phyloP scores from a whole-genome alignment of 2,888 invertebrate species.

The Drepana falcataria region DNA sequence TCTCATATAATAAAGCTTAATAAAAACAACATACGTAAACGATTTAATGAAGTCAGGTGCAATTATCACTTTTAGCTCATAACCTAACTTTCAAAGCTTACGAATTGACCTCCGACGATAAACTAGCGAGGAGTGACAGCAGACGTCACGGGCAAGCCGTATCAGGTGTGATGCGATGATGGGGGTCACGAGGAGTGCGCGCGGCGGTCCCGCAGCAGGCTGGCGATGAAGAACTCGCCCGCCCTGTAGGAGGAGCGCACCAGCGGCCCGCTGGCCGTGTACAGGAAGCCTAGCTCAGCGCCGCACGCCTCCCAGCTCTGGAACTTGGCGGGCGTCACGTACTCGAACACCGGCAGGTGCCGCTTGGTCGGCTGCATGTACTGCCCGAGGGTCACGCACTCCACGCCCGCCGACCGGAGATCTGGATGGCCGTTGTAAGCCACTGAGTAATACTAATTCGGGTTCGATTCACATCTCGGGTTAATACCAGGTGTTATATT shows the following conservation, averaged over 20 bases:
- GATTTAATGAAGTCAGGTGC: too few species aligned
- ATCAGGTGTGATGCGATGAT: not conserved
- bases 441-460: not conserved
- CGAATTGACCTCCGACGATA: too few species aligned
- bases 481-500: too few species aligned
- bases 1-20: too few species aligned
- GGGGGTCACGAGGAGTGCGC: slow-evolving; percentile 51
- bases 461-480: not conserved
- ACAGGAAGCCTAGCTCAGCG: slow-evolving; percentile 92
- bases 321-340: slow-evolving; percentile 97
- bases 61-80: too few species aligned
- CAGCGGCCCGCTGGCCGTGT: slow-evolving; percentile 98
- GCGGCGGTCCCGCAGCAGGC: slow-evolving; percentile 83
- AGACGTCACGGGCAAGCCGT: too few species aligned
- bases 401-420: slow-evolving; percentile 88
- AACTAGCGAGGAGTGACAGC: too few species aligned
- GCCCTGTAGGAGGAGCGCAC: slow-evolving; percentile 98
- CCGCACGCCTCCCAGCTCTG: slow-evolving; percentile 91
- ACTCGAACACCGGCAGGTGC: slow-evolving; percentile 96
- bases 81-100: too few species aligned
- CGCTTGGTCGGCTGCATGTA: slow-evolving; percentile 99
- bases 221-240: slow-evolving; percentile 95
- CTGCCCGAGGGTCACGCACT: slow-evolving; percentile 97
- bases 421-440: slow-evolving; percentile 72
- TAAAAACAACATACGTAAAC: too few species aligned